A percentile compares a stretch with the other conserved stretches of the same genome.
phyloP scores from a whole-genome alignment of 2,113 vertebrate genomes.

The Chrysemys picta region DNA sequence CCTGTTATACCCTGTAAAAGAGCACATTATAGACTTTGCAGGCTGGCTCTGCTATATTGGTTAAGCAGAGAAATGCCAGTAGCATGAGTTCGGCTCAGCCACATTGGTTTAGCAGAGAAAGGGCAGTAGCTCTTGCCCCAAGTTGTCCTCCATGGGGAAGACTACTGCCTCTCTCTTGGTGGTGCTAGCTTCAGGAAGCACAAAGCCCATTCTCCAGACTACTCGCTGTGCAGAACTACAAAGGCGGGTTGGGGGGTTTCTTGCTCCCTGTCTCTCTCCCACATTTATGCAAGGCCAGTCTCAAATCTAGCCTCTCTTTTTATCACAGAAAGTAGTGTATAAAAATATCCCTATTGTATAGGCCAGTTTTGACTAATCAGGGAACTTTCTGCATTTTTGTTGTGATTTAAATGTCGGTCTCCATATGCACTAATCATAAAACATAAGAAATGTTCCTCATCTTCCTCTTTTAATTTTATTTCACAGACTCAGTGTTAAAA shows the following conservation, averaged over 20 bases:
- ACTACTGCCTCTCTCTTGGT: background rate
- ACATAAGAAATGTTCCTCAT: rapidly evolving
- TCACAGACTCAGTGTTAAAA: background rate
- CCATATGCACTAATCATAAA: background rate
- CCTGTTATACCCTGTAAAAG: background rate
- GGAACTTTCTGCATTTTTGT: background rate
- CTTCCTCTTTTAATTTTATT: background rate
- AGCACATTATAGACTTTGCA: background rate
- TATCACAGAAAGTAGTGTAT: rapidly evolving
- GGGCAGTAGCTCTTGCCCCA: background rate
- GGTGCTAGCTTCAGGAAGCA: rapidly evolving
- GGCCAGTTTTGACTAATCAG: background rate
- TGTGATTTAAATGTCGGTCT: background rate
- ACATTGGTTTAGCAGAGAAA: no score
- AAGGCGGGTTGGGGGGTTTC: background rate
- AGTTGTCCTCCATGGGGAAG: background rate
- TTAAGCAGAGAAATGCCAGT: background rate
- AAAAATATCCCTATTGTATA: background rate
- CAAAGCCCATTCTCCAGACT: background rate
- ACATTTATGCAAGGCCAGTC: background rate
- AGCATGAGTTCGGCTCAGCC: no score
- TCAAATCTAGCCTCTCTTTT: background rate
- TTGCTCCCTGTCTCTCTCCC: background rate
- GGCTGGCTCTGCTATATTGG: background rate
- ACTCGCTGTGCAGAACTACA: background rate